Conservation (phyloP, 2,113 vertebrate species). For the Salvelinus alpinus region DNA sequence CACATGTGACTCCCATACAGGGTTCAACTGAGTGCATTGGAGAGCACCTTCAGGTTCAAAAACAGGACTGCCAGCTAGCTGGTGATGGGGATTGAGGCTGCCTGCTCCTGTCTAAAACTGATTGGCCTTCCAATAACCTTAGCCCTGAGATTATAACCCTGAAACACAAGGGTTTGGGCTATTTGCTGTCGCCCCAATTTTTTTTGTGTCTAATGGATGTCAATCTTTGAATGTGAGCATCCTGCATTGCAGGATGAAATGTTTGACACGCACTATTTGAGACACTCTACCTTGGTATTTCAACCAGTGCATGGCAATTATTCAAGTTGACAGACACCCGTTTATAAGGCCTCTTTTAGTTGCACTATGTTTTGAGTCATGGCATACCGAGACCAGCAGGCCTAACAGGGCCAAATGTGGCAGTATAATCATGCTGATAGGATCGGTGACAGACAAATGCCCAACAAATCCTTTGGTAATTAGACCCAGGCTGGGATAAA, state of each 20-base stretch:
- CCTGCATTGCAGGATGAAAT: slow-evolving; percentile 8
- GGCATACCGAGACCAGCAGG: slow-evolving; percentile 23
- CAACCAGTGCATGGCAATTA: slow-evolving; percentile 58
- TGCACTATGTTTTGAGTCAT: slow-evolving; percentile 41
- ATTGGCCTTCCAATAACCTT: slow-evolving; percentile 14
- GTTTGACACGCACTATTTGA: slow-evolving; percentile 13
- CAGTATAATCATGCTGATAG: slow-evolving; percentile 48
- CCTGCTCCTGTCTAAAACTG: slow-evolving; percentile 12
- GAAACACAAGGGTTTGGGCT: not conserved
- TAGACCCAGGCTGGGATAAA: slow-evolving; percentile 50
- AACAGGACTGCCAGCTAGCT: slow-evolving; percentile 48
- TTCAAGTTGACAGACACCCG: slow-evolving; percentile 33
- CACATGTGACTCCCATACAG: slow-evolving; percentile 38
- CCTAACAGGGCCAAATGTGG: slow-evolving; percentile 22
- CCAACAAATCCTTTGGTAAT: slow-evolving; percentile 45
- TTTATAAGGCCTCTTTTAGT: slow-evolving; percentile 27
- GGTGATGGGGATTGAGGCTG: not conserved
- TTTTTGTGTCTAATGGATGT: slow-evolving; percentile 21
- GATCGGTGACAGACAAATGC: slow-evolving; percentile 68
- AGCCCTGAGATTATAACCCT: not conserved
- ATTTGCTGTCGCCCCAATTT: slow-evolving; percentile 1
- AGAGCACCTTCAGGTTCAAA: slow-evolving; percentile 37
- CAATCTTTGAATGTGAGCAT: slow-evolving; percentile 41
- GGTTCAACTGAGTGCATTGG: slow-evolving; percentile 59
- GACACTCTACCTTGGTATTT: slow-evolving; percentile 41